Percentiles rank a stretch among this genome's conserved stretches.
These are phyloP conservation scores for Carcharodon carcharias DNA, from an alignment of 2,797 vertebrate species.

Conservation along the genomic window DNA sequence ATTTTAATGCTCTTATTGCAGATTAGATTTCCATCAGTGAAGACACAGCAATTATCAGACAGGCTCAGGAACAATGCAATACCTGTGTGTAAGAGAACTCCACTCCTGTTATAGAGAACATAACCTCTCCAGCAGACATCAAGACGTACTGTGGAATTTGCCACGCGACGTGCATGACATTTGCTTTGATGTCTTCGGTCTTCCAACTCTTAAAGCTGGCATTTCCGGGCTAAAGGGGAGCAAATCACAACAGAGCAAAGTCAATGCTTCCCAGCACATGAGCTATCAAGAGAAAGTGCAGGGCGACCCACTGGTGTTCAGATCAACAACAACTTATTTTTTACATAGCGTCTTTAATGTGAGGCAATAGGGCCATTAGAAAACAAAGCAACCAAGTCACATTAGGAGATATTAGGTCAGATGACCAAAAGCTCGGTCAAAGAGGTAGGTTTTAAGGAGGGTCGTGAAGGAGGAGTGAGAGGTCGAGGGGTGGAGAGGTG, in stretches of 20 bases:
- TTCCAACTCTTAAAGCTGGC: conserved; percentile 43
- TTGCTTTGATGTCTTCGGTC: conserved; percentile 71
- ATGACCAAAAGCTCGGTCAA: neutral
- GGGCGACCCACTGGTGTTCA: neutral
- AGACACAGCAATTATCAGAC: neutral
- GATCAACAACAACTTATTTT: neutral
- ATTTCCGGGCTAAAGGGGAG: neutral
- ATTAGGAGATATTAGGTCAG: too few species aligned
- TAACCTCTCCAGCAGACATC: conserved; percentile 85
- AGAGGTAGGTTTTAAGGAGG: neutral
- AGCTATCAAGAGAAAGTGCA: neutral
- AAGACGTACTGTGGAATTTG: conserved; percentile 85
- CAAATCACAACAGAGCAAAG: neutral
- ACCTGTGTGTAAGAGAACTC: conserved; percentile 97
- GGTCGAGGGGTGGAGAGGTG: neutral
- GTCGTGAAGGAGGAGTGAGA: neutral
- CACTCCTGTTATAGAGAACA: conserved; percentile 93
- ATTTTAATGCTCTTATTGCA: neutral
- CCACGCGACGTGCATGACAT: conserved; percentile 78
- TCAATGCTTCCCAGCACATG: neutral
- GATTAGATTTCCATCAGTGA: neutral
- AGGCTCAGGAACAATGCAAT: neutral
- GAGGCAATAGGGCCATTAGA: neutral
- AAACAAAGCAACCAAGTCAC: neutral
- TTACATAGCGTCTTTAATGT: neutral